Conservation (phyloP, 2,888 invertebrate species). For the Leptopilina syphax region DNA sequence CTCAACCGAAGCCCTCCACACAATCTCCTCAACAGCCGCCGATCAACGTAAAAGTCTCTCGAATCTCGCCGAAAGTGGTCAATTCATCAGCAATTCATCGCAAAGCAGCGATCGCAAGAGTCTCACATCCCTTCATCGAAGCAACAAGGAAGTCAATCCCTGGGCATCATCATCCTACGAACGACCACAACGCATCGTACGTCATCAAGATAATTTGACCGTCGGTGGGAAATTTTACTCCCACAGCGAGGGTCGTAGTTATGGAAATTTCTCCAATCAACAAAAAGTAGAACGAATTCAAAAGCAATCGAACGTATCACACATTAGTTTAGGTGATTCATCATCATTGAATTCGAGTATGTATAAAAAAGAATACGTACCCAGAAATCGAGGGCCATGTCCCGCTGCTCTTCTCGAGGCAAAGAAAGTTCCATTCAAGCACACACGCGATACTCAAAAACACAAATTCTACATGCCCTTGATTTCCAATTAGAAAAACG, state of each 20-base stretch:
- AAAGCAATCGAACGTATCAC: slow-evolving; percentile 84
- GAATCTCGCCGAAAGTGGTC: slow-evolving; percentile 86
- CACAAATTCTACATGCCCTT: slow-evolving; percentile 90
- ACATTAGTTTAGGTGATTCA: slow-evolving; percentile 86
- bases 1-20: slow-evolving; percentile 85
- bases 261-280: slow-evolving; percentile 83
- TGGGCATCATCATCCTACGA: slow-evolving; percentile 79
- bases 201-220: slow-evolving; percentile 83
- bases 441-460: slow-evolving; percentile 89
- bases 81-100: slow-evolving; percentile 82
- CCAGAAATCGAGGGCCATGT: slow-evolving; percentile 86
- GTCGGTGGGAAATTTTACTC: slow-evolving; percentile 87
- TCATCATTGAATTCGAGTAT: slow-evolving; percentile 80
- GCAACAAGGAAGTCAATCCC: slow-evolving; percentile 80
- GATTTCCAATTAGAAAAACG: slow-evolving; percentile 66
- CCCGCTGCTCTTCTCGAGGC: slow-evolving; percentile 88
- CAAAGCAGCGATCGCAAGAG: slow-evolving; percentile 86
- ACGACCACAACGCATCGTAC: slow-evolving; percentile 81
- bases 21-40: slow-evolving; percentile 84
- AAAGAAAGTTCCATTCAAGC: slow-evolving; percentile 87
- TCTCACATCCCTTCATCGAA: slow-evolving; percentile 88
- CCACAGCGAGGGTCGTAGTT: slow-evolving; percentile 84
- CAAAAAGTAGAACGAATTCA: slow-evolving; percentile 81
- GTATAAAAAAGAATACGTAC: slow-evolving; percentile 88
- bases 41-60: slow-evolving; percentile 89